A percentile compares a stretch with the other conserved stretches of the same genome.
Evolutionary conservation across 2,888 invertebrate species (phyloP).

Genomic region (Hypercompe scribonia): DNA sequence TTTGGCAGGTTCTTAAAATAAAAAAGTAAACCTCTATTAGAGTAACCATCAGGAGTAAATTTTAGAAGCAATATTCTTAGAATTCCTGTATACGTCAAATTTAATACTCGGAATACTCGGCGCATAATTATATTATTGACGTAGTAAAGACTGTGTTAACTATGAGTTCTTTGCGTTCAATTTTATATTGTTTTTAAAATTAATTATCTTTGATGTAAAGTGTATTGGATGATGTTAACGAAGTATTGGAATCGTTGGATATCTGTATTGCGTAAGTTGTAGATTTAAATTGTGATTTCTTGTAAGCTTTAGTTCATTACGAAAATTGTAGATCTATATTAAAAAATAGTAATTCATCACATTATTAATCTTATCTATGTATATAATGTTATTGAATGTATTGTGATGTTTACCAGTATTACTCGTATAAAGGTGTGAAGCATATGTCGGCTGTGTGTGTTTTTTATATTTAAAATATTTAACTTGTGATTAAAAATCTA

Average conservation of each 20-base stretch:
- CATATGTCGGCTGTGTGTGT: slow-evolving; percentile 29
- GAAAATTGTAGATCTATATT: neutral
- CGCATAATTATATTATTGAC: neutral
- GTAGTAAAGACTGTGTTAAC: neutral
- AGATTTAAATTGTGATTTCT: neutral
- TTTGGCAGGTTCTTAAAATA: no score
- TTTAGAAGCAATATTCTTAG: neutral
- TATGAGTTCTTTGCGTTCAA: neutral
- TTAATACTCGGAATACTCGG: neutral
- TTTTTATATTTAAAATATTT: slow-evolving; percentile 27
- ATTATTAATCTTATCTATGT: slow-evolving; percentile 21
- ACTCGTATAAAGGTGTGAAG: slow-evolving; percentile 43
- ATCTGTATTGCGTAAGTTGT: neutral
- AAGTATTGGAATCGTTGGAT: neutral
- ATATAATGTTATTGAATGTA: slow-evolving; percentile 17
- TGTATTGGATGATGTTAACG: neutral
- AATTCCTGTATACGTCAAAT: neutral
- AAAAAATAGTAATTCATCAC: slow-evolving; percentile 26
- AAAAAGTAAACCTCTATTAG: neutral
- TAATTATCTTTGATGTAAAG: neutral
- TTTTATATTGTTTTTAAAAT: neutral
- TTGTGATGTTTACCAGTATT: slow-evolving; percentile 59
- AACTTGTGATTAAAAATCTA: slow-evolving; percentile 25
- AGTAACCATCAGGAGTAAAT: neutral
- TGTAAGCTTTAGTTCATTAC: neutral